Conservation (phyloP, 35 echinoderm and acorn worm species). For the Apostichopus japonicus region DNA sequence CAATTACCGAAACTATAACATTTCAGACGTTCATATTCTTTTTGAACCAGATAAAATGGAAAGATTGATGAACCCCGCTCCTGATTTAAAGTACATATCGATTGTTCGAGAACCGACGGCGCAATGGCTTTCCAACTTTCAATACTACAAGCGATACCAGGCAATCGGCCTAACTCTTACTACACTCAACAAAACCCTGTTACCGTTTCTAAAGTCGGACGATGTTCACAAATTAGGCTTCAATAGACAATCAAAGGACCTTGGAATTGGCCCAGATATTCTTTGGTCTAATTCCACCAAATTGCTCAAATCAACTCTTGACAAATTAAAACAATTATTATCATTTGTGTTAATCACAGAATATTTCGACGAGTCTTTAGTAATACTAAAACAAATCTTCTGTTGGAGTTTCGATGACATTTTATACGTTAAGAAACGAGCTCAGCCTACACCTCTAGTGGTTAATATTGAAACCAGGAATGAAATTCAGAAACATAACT, state of each 20-base stretch:
- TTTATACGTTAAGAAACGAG: slow-evolving; percentile 8
- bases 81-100: too few species aligned
- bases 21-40: slow-evolving; percentile 48
- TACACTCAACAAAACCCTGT: too few species aligned
- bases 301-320: neutral
- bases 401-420: slow-evolving; percentile 21
- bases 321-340: neutral
- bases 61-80: neutral
- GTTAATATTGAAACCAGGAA: neutral
- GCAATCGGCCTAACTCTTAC: too few species aligned
- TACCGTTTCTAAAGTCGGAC: too few species aligned
- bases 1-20: slow-evolving; percentile 67
- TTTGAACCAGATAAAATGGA: neutral
- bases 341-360: neutral
- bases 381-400: neutral
- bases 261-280: slow-evolving; percentile 1
- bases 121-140: too few species aligned
- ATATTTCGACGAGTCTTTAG: slow-evolving; percentile 14
- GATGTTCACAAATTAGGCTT: too few species aligned
- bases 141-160: too few species aligned
- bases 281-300: neutral
- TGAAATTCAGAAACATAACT: neutral
- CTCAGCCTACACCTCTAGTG: neutral
- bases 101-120: too few species aligned
- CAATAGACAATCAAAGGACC: neutral